These are phyloP conservation scores for Lasioglossum lativentre DNA, from an alignment of 2,888 invertebrate genomes.

Conservation along the genomic window DNA sequence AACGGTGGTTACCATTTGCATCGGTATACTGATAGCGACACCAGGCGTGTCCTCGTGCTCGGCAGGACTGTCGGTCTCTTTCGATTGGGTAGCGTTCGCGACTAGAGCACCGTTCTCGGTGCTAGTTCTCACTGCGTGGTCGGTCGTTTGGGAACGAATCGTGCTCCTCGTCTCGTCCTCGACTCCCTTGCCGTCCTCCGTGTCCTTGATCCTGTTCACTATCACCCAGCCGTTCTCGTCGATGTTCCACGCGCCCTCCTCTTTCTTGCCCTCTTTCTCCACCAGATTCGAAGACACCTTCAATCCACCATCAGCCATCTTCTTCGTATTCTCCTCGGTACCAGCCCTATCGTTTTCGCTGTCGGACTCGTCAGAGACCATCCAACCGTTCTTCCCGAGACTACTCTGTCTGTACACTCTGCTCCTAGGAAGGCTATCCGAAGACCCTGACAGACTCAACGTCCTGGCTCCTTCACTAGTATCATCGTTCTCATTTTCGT, in stretches of 20 bases:
- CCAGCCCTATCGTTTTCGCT: slow-evolving; percentile 70
- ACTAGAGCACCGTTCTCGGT: slow-evolving; percentile 73
- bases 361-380: slow-evolving; percentile 76
- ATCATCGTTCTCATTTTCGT: background rate
- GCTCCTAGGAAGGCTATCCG: slow-evolving; percentile 45
- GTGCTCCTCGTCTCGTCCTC: slow-evolving; percentile 63
- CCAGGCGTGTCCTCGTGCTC: slow-evolving; percentile 72
- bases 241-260: slow-evolving; percentile 64
- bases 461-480: slow-evolving; percentile 2
- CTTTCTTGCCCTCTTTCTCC: slow-evolving; percentile 10
- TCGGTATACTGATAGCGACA: slow-evolving; percentile 80
- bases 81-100: slow-evolving; percentile 73
- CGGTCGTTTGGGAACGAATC: slow-evolving; percentile 73
- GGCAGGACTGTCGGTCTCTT: slow-evolving; percentile 69
- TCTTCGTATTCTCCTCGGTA: slow-evolving; percentile 2
- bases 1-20: slow-evolving; percentile 84
- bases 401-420: slow-evolving; percentile 64
- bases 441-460: slow-evolving; percentile 14
- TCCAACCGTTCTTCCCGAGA: slow-evolving; percentile 77
- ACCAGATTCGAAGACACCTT: background rate
- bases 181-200: slow-evolving; percentile 53
- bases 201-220: slow-evolving; percentile 57
- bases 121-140: slow-evolving; percentile 67
- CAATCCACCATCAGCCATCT: background rate
- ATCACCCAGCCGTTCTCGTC: slow-evolving; percentile 74